Percentiles rank a stretch among this genome's conserved stretches.
Evolutionary conservation across 2,113 vertebrate genomes (phyloP).

Genomic region (Felis chaus): DNA sequence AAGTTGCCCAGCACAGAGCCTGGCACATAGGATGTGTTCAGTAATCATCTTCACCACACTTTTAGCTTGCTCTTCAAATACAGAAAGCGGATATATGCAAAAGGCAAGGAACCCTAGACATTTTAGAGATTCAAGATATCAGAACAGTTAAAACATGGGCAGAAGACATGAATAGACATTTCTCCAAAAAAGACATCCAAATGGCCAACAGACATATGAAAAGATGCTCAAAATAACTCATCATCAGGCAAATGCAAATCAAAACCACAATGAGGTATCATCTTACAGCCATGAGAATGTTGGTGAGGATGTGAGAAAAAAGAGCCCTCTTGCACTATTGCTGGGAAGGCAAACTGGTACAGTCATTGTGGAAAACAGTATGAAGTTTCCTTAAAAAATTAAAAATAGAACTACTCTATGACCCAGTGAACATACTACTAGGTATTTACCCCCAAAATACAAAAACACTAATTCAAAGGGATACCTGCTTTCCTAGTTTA

Average conservation of each 20-base stretch:
- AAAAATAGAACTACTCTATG: not conserved
- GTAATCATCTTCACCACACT: not conserved
- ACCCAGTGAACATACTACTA: not conserved
- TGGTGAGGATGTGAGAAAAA: not conserved
- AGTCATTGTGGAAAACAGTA: not conserved
- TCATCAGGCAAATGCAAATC: not conserved
- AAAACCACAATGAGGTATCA: not conserved
- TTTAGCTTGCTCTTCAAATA: not conserved
- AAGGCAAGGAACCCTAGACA: not conserved
- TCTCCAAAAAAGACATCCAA: not conserved
- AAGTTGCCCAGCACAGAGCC: not conserved
- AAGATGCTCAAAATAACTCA: not conserved
- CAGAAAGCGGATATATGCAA: not conserved
- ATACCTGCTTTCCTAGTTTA: not conserved
- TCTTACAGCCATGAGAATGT: not conserved
- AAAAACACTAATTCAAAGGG: not conserved
- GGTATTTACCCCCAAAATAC: not conserved
- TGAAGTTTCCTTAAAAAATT: not conserved
- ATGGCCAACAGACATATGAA: not conserved
- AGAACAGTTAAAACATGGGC: not conserved
- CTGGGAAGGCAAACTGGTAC: not conserved
- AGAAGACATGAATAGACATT: not conserved
- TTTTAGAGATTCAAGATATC: not conserved
- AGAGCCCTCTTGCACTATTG: not conserved
- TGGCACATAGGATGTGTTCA: accelerated